Percentiles rank a stretch among this genome's conserved stretches.
Evolutionary conservation across 2,113 vertebrate species (phyloP).

Genomic region (Eulemur rufifrons): DNA sequence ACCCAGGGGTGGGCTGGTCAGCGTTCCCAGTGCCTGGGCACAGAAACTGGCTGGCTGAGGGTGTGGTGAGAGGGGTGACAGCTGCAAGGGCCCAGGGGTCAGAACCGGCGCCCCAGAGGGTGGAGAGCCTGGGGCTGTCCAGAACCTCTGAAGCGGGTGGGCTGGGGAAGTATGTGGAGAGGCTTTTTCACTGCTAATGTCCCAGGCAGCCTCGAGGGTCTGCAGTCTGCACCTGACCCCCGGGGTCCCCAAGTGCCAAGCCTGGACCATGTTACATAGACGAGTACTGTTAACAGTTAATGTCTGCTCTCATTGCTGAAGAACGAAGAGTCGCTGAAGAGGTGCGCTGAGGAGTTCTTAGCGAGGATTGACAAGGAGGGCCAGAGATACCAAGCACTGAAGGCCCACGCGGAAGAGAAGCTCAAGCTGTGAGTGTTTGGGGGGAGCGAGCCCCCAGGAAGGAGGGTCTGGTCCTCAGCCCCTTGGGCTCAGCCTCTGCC

Average conservation of each 20-base stretch:
- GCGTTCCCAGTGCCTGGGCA: background rate
- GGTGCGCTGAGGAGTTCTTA: slow-evolving; percentile 89
- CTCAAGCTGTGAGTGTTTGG: slow-evolving; percentile 71
- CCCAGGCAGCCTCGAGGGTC: background rate
- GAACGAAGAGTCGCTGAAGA: slow-evolving; percentile 95
- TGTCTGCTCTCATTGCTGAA: slow-evolving; percentile 37
- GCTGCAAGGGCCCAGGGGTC: accelerated
- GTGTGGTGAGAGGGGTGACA: background rate
- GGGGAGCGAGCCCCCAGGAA: background rate
- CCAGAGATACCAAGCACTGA: slow-evolving; percentile 93
- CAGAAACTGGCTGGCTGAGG: background rate
- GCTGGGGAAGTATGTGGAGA: too few relatives aligned
- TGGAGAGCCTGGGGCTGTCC: background rate
- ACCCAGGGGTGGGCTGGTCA: background rate
- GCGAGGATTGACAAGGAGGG: slow-evolving; percentile 89
- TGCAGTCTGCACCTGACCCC: background rate
- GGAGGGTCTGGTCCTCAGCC: background rate
- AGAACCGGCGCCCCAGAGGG: background rate
- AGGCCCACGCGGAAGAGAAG: slow-evolving; percentile 95
- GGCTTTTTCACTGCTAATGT: accelerated
- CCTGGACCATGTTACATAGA: background rate
- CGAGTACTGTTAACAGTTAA: accelerated
- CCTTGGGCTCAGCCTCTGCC: background rate
- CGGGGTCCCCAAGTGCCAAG: background rate
- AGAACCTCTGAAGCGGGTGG: accelerated